These are phyloP conservation scores for Reticulitermes lucifugus DNA, from an alignment of 2,888 invertebrate genomes.

Conservation along the genomic window DNA sequence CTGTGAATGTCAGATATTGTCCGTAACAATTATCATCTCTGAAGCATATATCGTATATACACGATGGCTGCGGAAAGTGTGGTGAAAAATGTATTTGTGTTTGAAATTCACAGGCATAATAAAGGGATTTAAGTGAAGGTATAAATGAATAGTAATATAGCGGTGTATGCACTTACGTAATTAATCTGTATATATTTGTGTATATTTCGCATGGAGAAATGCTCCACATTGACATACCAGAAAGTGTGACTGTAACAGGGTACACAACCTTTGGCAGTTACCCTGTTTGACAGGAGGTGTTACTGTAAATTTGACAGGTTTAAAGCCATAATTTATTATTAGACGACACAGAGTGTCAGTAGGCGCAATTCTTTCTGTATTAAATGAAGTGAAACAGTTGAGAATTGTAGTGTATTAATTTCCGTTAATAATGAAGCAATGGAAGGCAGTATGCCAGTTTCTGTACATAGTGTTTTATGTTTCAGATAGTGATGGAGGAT, in stretches of 20 bases:
- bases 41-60: not conserved
- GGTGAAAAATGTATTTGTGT: not conserved
- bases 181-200: not conserved
- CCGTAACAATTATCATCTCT: not conserved
- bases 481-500: slow-evolving; percentile 71
- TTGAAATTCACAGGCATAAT: not conserved
- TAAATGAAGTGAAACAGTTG: slow-evolving; percentile 41
- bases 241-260: slow-evolving; percentile 22
- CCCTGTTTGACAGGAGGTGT: slow-evolving; percentile 8
- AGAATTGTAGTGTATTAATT: slow-evolving; percentile 20
- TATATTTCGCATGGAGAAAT: slow-evolving; percentile 3
- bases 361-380: slow-evolving; percentile 5
- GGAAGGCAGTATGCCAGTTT: not conserved
- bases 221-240: slow-evolving; percentile 13
- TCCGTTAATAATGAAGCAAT: not conserved
- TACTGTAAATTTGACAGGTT: slow-evolving; percentile 11
- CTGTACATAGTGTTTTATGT: slow-evolving; percentile 2
- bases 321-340: not conserved
- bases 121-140: slow-evolving; percentile 18
- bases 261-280: not conserved
- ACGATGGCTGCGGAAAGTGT: not conserved
- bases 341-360: not conserved
- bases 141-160: slow-evolving; percentile 27
- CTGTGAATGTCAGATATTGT: not conserved
- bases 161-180: not conserved